Evolutionary conservation across 2,113 vertebrate genomes (phyloP), one percentile per base, ranked within the genome.

Genomic region (Nestor notabilis): DNA sequence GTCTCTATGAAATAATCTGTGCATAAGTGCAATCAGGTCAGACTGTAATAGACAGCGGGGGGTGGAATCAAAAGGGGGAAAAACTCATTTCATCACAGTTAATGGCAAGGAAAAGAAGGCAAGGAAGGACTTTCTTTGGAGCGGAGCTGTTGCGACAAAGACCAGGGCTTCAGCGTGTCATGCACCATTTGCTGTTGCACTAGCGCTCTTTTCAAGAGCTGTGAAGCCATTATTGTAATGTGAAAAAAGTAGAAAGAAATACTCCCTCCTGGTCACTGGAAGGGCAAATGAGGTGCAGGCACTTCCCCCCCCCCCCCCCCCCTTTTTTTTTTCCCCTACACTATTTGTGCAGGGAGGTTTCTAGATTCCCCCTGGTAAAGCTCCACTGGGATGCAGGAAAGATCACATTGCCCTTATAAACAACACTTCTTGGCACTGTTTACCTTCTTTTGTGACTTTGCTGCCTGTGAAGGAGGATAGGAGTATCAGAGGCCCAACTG

Each of bases 261-360:
- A 98, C 98, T 98, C 98, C 98, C 98, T 98, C 97, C 97, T 98
- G 98, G 98, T 98, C 97, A 98, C 96, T 96, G 97, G 98, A 99
- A 99, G 99, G 99, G 98, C 99, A 96, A 98, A 98, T 98, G 98
- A 98, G 98, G 98, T 98, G 98, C 95, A 94, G 72, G 61, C 33
- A 8, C 37, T 18, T 9, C 33, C 33, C 11, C 18, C 31, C 31
- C 53, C 19, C 53, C 19, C 44, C 86, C 86, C 92, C 55, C 33
- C 9, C 2, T 4, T 9, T 27, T 13, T n/a, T 21, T 49, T 60
- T 63, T 41, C 0, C 75, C 85, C 93, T 69, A 39, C 63, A 39
- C 74, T 95, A 60, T 95, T 97, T 96, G 95, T 95, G 81, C 95
- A 95, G 90, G 72, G 93, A 95, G 83, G 97, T 98, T 97, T 97